phyloP scores from a whole-genome alignment of 1,140 invertebrate genomes.

The Sogatella furcifera region DNA sequence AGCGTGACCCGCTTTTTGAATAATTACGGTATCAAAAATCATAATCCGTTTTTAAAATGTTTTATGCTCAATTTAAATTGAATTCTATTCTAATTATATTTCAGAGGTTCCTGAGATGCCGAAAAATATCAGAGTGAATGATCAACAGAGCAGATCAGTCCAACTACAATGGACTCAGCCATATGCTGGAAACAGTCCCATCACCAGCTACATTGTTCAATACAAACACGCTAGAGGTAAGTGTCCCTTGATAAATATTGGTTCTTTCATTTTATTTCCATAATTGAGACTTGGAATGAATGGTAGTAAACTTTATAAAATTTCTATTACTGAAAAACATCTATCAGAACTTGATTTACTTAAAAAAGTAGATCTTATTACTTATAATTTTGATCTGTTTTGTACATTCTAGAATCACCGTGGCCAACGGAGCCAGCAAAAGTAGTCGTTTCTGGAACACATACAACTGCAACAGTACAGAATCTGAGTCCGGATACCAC shows the following conservation, averaged over 20 bases:
- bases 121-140: slow-evolving; percentile 70
- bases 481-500: slow-evolving; percentile 74
- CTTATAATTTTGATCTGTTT: slow-evolving; percentile 23
- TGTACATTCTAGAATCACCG: slow-evolving; percentile 38
- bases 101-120: slow-evolving; percentile 74
- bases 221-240: slow-evolving; percentile 74
- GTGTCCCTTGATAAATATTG: slow-evolving; percentile 4
- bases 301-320: no score
- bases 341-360: neutral
- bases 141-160: slow-evolving; percentile 64
- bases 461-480: slow-evolving; percentile 63
- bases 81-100: slow-evolving; percentile 4
- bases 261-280: no score
- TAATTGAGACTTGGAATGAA: no score
- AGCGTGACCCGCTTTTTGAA: no score
- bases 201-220: slow-evolving; percentile 76
- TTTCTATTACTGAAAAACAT: neutral
- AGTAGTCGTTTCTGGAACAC: slow-evolving; percentile 63
- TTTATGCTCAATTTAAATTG: neutral
- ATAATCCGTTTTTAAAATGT: slow-evolving; percentile 5
- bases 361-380: no score
- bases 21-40: neutral
- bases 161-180: slow-evolving; percentile 76
- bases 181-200: slow-evolving; percentile 78
- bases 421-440: slow-evolving; percentile 67